Evolutionary conservation across 2,113 vertebrate species (phyloP), one percentile per base, ranked within the genome.

Genomic region (Entosphenus tridentatus): DNA sequence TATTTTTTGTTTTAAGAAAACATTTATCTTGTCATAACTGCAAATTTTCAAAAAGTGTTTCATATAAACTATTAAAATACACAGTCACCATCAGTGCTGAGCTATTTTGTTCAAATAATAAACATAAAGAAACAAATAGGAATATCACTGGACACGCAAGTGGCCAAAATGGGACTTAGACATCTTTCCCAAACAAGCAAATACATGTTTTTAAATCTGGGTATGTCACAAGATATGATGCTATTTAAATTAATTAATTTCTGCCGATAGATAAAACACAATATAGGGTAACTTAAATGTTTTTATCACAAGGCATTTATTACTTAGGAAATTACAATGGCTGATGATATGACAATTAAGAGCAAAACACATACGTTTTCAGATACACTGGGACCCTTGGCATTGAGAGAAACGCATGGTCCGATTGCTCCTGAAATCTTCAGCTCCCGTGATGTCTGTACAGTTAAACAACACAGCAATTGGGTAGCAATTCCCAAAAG

Each of bases 361-460:
- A 16, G 67, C 21, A n/a, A 21, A 58, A 70, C 73, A 83, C 89
- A 87, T 80, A 97, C 93, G 1, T 83, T 96, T 80, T 97, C 93
- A 68, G 93, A 97, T 11, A 97, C 86, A 71, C 83, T 84, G 0
- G 85, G 75, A 11, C 88, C 84, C 80, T 96, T 97, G 70, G 81
- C 77, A 74, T 86, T 86, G 75, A 97, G 78, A 12, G 91, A 92
- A 70, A 90, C 74, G 55, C 93, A 95, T 0, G 90, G 89, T 68
- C 93, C 93, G 57, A 97, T 89, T 71, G 88, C 78, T 58, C 91
- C 93, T 7, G 84, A 82, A 59, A 97, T 82, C 74, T 95, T 97
- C 78, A 97, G 78, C 72, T 96, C 93, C 74, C 90, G 84, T 12
- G 88, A 86, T 1, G 87, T 93, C 91, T 97, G 69, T 62, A 78